phyloP scores from a whole-genome alignment of 1,140 invertebrate species.

The Drosophila lowei region DNA sequence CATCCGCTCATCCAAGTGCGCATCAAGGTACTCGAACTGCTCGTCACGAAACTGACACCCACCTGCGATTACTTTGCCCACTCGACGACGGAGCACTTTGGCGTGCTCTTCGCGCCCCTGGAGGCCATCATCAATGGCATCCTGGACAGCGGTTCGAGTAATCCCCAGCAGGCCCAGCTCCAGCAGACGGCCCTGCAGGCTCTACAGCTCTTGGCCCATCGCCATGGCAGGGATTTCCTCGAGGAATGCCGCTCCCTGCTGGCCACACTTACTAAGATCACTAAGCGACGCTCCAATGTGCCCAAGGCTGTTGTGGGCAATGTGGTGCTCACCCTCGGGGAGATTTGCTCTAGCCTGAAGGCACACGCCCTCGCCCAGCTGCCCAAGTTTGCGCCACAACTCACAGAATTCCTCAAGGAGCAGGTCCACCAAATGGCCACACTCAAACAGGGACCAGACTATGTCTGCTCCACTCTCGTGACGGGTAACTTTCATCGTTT shows the following conservation, averaged over 20 bases:
- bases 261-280: conserved; percentile 85
- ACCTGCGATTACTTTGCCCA: conserved; percentile 86
- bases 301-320: conserved; percentile 89
- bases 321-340: conserved; percentile 91
- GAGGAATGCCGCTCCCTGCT: conserved; percentile 87
- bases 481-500: conserved; percentile 83
- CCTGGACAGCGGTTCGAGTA: conserved; percentile 82
- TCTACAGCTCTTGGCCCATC: conserved; percentile 90
- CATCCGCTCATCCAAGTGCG: conserved; percentile 88
- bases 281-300: conserved; percentile 86
- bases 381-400: conserved; percentile 90
- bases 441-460: conserved; percentile 84
- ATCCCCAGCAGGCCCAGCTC: conserved; percentile 86
- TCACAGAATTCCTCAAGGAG: conserved; percentile 86
- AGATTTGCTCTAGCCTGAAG: conserved; percentile 89
- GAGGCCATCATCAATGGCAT: conserved; percentile 87
- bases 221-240: conserved; percentile 87
- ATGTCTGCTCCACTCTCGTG: conserved; percentile 86
- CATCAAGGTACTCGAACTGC: conserved; percentile 91
- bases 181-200: conserved; percentile 92
- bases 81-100: conserved; percentile 84
- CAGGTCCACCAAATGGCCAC: conserved; percentile 83
- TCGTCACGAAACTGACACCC: conserved; percentile 90
- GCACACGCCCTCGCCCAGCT: conserved; percentile 89
- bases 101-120: conserved; percentile 86